These are phyloP conservation scores for Dryas iulia DNA, from an alignment of 1,140 invertebrate genomes.

Conservation along the genomic window DNA sequence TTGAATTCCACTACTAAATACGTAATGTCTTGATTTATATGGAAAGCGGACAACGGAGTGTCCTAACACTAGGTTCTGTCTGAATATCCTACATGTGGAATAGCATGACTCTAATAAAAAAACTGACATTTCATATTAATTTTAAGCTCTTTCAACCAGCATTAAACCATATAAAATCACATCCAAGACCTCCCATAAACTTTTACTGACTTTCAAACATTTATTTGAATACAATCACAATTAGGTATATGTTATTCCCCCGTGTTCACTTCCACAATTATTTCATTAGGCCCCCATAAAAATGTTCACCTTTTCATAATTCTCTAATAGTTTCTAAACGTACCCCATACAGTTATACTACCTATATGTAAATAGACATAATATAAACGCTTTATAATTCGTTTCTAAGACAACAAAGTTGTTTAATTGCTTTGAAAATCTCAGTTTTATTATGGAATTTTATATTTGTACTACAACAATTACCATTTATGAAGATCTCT, in stretches of 20 bases:
- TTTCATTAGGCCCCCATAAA: slow-evolving; percentile 45
- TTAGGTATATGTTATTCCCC: background rate
- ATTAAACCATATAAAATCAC: background rate
- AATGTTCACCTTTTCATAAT: slow-evolving; percentile 35
- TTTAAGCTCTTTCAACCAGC: too few relatives aligned
- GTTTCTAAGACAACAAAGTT: slow-evolving; percentile 50
- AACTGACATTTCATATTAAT: too few relatives aligned
- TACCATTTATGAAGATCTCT: slow-evolving; percentile 9
- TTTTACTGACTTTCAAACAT: background rate
- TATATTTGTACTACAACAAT: slow-evolving; percentile 40
- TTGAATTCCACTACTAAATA: too few relatives aligned
- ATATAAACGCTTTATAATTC: slow-evolving; percentile 20
- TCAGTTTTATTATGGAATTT: slow-evolving; percentile 47
- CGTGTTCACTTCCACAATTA: slow-evolving; percentile 39
- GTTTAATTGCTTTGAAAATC: slow-evolving; percentile 51
- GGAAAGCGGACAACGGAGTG: too few relatives aligned
- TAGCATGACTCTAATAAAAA: too few relatives aligned
- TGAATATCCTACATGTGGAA: too few relatives aligned
- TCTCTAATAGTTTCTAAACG: slow-evolving; percentile 28
- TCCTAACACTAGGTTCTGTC: too few relatives aligned
- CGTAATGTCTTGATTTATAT: too few relatives aligned
- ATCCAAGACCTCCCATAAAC: background rate
- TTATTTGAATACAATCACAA: background rate
- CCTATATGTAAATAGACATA: slow-evolving; percentile 1
- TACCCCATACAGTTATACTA: slow-evolving; percentile 40